These are phyloP conservation scores for Centroberyx gerrardi DNA, from an alignment of 2,797 vertebrate genomes.

Conservation along the genomic window DNA sequence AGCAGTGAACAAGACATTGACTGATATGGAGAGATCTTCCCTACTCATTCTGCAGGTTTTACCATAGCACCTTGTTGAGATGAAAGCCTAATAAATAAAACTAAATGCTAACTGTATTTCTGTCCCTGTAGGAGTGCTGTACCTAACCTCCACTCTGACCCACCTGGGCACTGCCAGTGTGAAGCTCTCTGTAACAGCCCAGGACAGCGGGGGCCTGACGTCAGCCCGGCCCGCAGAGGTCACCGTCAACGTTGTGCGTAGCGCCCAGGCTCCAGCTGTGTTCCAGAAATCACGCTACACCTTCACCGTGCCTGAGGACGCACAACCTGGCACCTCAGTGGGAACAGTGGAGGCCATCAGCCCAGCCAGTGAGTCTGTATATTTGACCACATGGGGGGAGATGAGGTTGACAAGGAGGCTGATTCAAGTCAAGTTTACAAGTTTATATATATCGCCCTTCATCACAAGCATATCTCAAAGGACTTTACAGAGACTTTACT, in stretches of 20 bases:
- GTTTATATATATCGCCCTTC: too few species aligned
- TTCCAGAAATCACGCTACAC: conserved; percentile 90
- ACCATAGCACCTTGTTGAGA: too few species aligned
- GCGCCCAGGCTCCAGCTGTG: conserved; percentile 82
- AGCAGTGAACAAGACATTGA: not conserved
- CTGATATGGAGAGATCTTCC: not conserved
- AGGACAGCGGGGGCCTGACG: conserved; percentile 88
- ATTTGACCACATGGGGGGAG: not conserved
- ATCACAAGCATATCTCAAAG: too few species aligned
- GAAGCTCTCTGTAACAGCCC: conserved; percentile 86
- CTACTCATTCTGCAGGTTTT: too few species aligned
- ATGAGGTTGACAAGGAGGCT: not conserved
- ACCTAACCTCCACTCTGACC: conserved; percentile 87
- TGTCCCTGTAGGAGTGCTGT: conserved; percentile 86
- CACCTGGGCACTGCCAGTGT: conserved; percentile 83
- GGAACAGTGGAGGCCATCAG: conserved; percentile 88
- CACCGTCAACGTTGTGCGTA: conserved; percentile 88
- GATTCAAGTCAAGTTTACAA: too few species aligned
- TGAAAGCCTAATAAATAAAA: too few species aligned
- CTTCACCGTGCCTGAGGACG: conserved; percentile 90
- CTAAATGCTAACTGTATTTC: not conserved
- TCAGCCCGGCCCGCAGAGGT: conserved; percentile 86
- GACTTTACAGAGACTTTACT: too few species aligned
- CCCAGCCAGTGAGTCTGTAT: conserved; percentile 84
- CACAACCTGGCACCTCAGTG: conserved; percentile 82